These are phyloP conservation scores for Mya arenaria DNA, from an alignment of 1,140 invertebrate genomes.

Conservation along the genomic window DNA sequence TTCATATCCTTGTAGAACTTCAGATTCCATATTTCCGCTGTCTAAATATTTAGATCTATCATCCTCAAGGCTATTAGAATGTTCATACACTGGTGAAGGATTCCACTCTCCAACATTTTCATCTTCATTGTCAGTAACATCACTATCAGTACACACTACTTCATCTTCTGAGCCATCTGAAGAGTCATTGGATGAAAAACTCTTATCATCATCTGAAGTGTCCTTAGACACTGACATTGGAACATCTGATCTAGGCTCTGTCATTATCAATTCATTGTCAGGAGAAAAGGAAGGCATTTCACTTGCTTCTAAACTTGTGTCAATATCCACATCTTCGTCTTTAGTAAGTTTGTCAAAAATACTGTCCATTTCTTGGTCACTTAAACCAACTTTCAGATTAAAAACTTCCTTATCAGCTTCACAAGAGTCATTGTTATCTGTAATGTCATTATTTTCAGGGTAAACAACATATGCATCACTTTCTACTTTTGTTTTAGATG, in stretches of 20 bases:
- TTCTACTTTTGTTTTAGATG: too few relatives aligned
- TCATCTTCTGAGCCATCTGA: constrained; percentile 86
- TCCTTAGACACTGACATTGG: not conserved
- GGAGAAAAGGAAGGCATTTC: not conserved
- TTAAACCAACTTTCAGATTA: not conserved
- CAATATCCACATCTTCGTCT: constrained; percentile 24
- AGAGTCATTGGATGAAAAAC: not conserved
- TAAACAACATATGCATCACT: not conserved
- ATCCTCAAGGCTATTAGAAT: not conserved
- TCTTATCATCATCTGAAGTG: not conserved
- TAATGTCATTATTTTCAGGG: not conserved
- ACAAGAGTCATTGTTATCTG: too few relatives aligned
- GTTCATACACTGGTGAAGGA: constrained; percentile 34
- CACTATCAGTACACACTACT: constrained; percentile 89
- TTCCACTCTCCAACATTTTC: constrained; percentile 82
- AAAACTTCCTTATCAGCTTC: too few relatives aligned
- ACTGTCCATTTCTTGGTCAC: constrained; percentile 38
- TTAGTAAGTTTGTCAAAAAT: constrained; percentile 44
- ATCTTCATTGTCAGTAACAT: constrained; percentile 92
- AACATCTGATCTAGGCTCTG: not conserved
- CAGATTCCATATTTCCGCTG: not conserved
- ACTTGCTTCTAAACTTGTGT: not conserved
- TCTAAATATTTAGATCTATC: constrained; percentile 14
- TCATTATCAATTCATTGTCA: not conserved
- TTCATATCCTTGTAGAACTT: not conserved